Percentiles rank a stretch among this genome's conserved stretches.
Conservation (phyloP, 2,888 invertebrate species). For the Hypselothyrea guttata region DNA sequence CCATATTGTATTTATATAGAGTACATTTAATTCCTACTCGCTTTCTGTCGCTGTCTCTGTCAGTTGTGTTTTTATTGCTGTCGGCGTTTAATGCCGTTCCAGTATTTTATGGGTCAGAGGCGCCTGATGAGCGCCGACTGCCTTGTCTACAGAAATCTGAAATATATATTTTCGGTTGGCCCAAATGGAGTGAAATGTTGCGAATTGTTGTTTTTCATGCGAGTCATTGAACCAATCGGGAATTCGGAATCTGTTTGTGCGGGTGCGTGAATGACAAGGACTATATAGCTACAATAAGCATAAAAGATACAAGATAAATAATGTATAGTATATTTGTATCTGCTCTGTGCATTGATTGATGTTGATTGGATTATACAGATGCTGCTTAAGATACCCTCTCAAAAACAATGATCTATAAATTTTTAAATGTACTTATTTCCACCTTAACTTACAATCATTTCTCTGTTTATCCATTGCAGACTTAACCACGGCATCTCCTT, state of each 20-base stretch:
- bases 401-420: conserved; percentile 16
- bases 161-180: conserved; percentile 26
- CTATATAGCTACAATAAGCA: conserved; percentile 17
- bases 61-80: conserved; percentile 49
- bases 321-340: conserved; percentile 3
- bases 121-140: conserved; percentile 52
- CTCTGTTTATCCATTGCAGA: conserved; percentile 49
- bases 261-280: conserved; percentile 35
- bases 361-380: conserved; percentile 34
- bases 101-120: conserved; percentile 61
- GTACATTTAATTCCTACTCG: background rate
- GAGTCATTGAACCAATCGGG: conserved; percentile 63
- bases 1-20: conserved; percentile 18
- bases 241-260: conserved; percentile 10
- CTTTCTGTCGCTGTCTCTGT: background rate
- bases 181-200: conserved; percentile 38
- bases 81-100: conserved; percentile 47
- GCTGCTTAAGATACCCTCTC: conserved; percentile 29
- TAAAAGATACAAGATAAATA: background rate
- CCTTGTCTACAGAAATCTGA: conserved; percentile 49
- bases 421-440: background rate
- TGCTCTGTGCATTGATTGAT: conserved; percentile 29
- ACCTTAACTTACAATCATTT: background rate
- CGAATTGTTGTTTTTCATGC: conserved; percentile 27
- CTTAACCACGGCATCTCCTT: conserved; percentile 29